These are phyloP conservation scores for Python bivittatus DNA, from an alignment of 2,113 vertebrate species.

Conservation along the genomic window DNA sequence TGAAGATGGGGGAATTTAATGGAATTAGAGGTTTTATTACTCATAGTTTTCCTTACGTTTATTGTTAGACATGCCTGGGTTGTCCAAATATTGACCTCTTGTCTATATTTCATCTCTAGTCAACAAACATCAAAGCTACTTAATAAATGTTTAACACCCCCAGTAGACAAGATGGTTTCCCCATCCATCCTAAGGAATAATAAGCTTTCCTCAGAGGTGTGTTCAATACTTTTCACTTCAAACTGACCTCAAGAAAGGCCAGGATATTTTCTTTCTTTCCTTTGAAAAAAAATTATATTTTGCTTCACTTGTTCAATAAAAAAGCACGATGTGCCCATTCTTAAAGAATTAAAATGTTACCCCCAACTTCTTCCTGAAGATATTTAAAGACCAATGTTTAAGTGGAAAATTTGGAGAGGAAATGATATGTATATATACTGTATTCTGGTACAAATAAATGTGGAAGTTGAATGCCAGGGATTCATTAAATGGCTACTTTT, in stretches of 20 bases:
- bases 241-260: neutral
- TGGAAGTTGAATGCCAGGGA: neutral
- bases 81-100: constrained; percentile 66
- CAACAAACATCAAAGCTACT: neutral
- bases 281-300: neutral
- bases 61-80: constrained; percentile 79
- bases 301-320: neutral
- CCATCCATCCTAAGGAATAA: neutral
- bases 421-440: too few species aligned
- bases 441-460: neutral
- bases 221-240: neutral
- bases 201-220: neutral
- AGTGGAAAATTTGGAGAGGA: neutral
- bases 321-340: neutral
- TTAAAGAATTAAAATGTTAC: neutral
- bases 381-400: neutral
- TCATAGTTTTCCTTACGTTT: constrained; percentile 73
- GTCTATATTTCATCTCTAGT: neutral
- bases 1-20: neutral
- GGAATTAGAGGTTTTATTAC: neutral
- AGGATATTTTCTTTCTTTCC: neutral
- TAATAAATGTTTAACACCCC: neutral
- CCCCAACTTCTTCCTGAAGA: neutral
- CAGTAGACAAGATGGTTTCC: neutral
- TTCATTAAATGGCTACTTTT: neutral